These are phyloP conservation scores for Lagria hirta DNA, from an alignment of 2,888 invertebrate species.

Conservation along the genomic window DNA sequence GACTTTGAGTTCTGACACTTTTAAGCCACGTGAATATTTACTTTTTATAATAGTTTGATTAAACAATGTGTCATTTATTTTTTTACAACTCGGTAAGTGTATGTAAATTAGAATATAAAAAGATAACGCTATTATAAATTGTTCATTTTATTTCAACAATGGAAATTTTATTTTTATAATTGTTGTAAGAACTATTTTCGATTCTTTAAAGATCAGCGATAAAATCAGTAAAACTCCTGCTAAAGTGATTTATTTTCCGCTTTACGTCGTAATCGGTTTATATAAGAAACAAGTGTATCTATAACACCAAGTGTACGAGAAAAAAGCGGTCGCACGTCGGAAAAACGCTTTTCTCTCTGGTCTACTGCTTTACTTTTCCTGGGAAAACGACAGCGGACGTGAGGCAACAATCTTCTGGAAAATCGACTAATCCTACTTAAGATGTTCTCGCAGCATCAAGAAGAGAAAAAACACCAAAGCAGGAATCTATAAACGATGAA, in stretches of 20 bases:
- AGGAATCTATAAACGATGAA: slow-evolving; percentile 34
- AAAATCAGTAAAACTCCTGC: slow-evolving; percentile 37
- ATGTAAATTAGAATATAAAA: too few relatives aligned
- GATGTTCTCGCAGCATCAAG: slow-evolving; percentile 27
- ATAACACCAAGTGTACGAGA: slow-evolving; percentile 23
- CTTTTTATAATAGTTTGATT: too few relatives aligned
- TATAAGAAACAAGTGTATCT: slow-evolving; percentile 37
- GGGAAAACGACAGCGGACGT: slow-evolving; percentile 7
- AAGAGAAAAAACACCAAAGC: slow-evolving; percentile 36
- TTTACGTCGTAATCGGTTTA: slow-evolving; percentile 42
- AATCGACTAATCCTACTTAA: slow-evolving; percentile 37
- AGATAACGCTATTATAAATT: too few relatives aligned
- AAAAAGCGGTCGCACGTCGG: not conserved
- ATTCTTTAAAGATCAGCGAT: slow-evolving; percentile 30
- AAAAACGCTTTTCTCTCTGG: slow-evolving; percentile 1
- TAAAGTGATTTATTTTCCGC: slow-evolving; percentile 38
- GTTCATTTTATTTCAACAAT: too few relatives aligned
- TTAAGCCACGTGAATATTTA: too few relatives aligned
- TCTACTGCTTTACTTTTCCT: not conserved
- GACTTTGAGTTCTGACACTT: too few relatives aligned
- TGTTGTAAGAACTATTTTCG: too few relatives aligned
- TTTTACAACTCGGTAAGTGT: too few relatives aligned
- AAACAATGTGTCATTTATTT: too few relatives aligned
- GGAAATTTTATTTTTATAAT: too few relatives aligned
- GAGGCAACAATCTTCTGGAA: slow-evolving; percentile 10